Percentiles rank a stretch among this genome's conserved stretches.
These are phyloP conservation scores for Pedicia rivosa DNA, from an alignment of 2,888 invertebrate genomes.

Conservation along the genomic window DNA sequence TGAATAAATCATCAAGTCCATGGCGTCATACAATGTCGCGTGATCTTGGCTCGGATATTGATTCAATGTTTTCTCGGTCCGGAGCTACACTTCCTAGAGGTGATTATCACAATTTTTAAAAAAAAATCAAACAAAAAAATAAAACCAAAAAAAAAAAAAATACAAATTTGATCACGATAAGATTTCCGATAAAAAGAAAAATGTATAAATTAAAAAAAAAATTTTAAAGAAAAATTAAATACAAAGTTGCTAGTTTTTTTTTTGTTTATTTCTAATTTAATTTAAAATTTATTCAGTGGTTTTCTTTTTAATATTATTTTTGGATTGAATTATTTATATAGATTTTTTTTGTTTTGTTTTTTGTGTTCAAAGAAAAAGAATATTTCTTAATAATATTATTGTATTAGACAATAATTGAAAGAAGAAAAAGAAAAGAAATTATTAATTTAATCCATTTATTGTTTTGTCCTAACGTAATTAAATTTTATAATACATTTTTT, in stretches of 20 bases:
- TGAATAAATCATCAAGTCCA: conserved; percentile 20
- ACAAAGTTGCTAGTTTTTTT: conserved; percentile 4
- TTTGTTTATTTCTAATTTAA: too few species aligned
- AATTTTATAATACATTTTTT: too few species aligned
- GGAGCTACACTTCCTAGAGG: conserved; percentile 49
- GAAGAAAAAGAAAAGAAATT: too few species aligned
- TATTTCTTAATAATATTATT: too few species aligned
- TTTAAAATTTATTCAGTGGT: too few species aligned
- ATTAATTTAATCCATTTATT: too few species aligned
- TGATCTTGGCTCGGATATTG: conserved; percentile 55
- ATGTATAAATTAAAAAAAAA: background rate
- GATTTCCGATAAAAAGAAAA: background rate
- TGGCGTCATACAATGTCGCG: conserved; percentile 49
- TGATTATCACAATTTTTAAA: conserved; percentile 31
- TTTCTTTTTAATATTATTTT: too few species aligned
- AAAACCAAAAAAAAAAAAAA: conserved; percentile 3
- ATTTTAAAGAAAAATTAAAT: background rate
- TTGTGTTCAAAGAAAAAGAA: too few species aligned
- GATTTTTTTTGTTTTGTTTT: conserved; percentile 2
- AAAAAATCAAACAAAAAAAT: conserved; percentile 4
- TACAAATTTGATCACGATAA: background rate
- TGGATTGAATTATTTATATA: too few species aligned
- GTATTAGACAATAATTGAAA: too few species aligned
- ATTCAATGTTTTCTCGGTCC: conserved; percentile 48
- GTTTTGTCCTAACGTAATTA: too few species aligned